Percentiles rank a stretch among this genome's conserved stretches.
Conservation (phyloP, 2,888 invertebrate species). For the Gymnosoma rotundatum region DNA sequence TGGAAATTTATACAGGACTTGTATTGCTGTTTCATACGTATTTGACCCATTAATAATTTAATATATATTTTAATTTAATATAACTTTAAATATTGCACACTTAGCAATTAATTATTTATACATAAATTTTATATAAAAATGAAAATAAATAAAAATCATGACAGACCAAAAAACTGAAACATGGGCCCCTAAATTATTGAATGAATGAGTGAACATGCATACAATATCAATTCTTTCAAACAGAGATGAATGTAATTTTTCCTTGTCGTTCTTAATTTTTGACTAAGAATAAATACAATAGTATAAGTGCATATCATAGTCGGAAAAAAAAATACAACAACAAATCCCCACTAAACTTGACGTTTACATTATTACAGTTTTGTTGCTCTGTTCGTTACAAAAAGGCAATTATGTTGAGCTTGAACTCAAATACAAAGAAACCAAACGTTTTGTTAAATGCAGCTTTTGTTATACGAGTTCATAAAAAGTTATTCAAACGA, state of each 20-base stretch:
- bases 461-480: conserved; percentile 13
- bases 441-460: conserved; percentile 47
- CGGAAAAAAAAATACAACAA: neutral
- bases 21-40: too few relatives aligned
- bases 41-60: too few relatives aligned
- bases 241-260: neutral
- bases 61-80: too few relatives aligned
- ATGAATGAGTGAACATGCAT: neutral
- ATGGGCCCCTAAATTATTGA: too few relatives aligned
- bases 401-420: conserved; percentile 57
- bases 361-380: conserved; percentile 28
- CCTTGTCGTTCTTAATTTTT: neutral
- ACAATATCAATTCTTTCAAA: neutral
- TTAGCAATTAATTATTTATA: too few relatives aligned
- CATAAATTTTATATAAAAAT: too few relatives aligned
- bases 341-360: conserved; percentile 24
- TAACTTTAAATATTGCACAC: too few relatives aligned
- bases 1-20: too few relatives aligned
- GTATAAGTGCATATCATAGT: neutral
- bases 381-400: conserved; percentile 38
- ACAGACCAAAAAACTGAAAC: too few relatives aligned
- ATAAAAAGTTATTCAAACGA: conserved; percentile 19
- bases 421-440: conserved; percentile 52
- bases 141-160: too few relatives aligned
- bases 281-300: neutral